phyloP scores from a whole-genome alignment of 1,140 invertebrate species.

The Paracyclopina nana region DNA sequence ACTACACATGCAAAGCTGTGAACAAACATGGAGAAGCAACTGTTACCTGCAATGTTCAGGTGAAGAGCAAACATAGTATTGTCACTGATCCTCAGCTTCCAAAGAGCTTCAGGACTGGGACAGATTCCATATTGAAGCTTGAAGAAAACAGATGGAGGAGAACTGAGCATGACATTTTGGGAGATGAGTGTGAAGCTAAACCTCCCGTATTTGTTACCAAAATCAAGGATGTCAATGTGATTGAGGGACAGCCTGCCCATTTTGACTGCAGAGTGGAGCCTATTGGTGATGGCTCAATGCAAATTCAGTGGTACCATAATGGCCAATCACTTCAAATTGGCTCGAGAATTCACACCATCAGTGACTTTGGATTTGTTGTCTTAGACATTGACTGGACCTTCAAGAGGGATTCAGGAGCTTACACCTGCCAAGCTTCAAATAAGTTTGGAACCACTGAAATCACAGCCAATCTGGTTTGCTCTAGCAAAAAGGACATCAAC shows the following conservation, averaged over 20 bases:
- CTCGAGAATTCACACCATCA: slow-evolving; percentile 65
- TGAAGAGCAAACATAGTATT: slow-evolving; percentile 63
- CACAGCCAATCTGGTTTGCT: slow-evolving; percentile 56
- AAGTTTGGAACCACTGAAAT: slow-evolving; percentile 65
- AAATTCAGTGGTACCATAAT: slow-evolving; percentile 85
- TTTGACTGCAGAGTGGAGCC: slow-evolving; percentile 74
- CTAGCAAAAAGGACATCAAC: slow-evolving; percentile 65
- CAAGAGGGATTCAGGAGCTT: slow-evolving; percentile 60
- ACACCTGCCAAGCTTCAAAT: slow-evolving; percentile 60
- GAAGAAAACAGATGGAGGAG: slow-evolving; percentile 70
- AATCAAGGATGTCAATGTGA: slow-evolving; percentile 30
- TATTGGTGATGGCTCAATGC: slow-evolving; percentile 59
- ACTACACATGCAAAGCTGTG: slow-evolving; percentile 71
- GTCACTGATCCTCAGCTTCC: slow-evolving; percentile 75
- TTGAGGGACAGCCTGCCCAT: slow-evolving; percentile 67
- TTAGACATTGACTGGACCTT: slow-evolving; percentile 70
- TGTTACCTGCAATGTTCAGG: slow-evolving; percentile 60
- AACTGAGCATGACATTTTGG: slow-evolving; percentile 46
- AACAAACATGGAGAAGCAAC: slow-evolving; percentile 74
- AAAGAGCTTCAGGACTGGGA: slow-evolving; percentile 58
- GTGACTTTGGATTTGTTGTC: slow-evolving; percentile 80
- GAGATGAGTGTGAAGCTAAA: slow-evolving; percentile 55
- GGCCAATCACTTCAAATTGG: slow-evolving; percentile 67
- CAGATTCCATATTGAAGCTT: slow-evolving; percentile 67
- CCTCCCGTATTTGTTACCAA: slow-evolving; percentile 67